Base-by-base conservation (phyloP, 2,113 vertebrate genomes). In the Oncorhynchus nerka region DNA sequence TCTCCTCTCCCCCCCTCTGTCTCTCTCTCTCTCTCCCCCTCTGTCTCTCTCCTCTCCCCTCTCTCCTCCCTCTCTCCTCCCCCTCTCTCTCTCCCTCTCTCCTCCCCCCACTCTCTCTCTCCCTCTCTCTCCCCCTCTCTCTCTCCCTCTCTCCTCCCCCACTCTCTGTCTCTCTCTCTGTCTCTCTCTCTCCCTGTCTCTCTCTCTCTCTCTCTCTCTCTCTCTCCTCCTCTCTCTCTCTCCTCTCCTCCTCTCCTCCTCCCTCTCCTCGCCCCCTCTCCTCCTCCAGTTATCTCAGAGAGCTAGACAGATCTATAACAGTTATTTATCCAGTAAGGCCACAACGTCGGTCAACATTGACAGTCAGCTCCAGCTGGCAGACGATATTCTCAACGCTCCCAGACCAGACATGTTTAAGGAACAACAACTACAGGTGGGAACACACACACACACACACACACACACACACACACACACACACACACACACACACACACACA, bases 341-440 rank as follows among this genome's bases (percentile, higher is more conserved):
- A 96, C 96, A 19, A 99, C 95, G 0, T 97, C 98, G 0, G 97
- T 99, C 88, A 99, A 99, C 93, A 99, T 99, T 20, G 98, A 99
- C 65, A 98, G 39, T 45, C 97, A 98, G 81, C 97, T 96, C 45
- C 97, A 98, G 89, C 70, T 99, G 80, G 97, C 97, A 0, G 97
- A 97, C 2, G 97, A 99, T 84, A 94, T 97, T 67, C 96, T 99
- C 84, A 96, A 94, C 1, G 96, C 97, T 1, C 98, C 98, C 0
- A 95, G 95, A 71, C 97, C 97, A 0, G 94, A 97, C 91, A 99
- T 99, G 97, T 99, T 99, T 88, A 98, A 94, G 90, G 97, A 98
- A 85, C 97, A 98, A 71, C 98, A 99, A 28, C 94, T 97, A 70
- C 98, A 99, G 97, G 97, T 99, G 87, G 75, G 6, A 1, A 39